Percentiles rank a stretch among this genome's conserved stretches.
Conservation (phyloP, 1,140 invertebrate genomes). For the Leptinotarsa defecta region DNA sequence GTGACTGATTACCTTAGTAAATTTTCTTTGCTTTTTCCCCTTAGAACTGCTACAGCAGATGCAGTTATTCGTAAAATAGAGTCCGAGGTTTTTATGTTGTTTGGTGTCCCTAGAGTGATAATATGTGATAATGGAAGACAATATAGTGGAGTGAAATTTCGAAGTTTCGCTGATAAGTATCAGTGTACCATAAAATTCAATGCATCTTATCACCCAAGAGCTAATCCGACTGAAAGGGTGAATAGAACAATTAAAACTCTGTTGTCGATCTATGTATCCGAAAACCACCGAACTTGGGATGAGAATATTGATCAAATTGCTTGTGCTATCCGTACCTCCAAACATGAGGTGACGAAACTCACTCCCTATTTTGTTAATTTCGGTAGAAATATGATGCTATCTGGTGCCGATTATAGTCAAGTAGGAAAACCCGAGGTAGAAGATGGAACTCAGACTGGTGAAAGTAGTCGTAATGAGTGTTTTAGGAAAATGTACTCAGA, state of each 20-base stretch:
- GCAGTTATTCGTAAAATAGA: slow-evolving; percentile 17
- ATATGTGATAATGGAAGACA: slow-evolving; percentile 22
- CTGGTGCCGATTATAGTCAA: neutral
- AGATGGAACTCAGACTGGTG: neutral
- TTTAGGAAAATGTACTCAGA: no score
- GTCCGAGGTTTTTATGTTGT: slow-evolving; percentile 26
- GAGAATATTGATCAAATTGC: slow-evolving; percentile 27
- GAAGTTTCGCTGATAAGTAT: slow-evolving; percentile 4
- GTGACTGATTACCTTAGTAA: slow-evolving; percentile 28
- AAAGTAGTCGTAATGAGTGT: slow-evolving; percentile 3
- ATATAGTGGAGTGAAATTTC: slow-evolving; percentile 13
- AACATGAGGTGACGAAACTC: slow-evolving; percentile 32
- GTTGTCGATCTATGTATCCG: slow-evolving; percentile 25
- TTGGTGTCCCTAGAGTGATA: slow-evolving; percentile 35
- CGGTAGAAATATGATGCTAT: slow-evolving; percentile 21
- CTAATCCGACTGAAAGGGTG: neutral
- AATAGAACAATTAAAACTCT: slow-evolving; percentile 17
- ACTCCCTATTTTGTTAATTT: slow-evolving; percentile 43
- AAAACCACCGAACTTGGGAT: slow-evolving; percentile 38
- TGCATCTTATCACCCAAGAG: neutral
- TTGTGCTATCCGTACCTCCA: slow-evolving; percentile 34
- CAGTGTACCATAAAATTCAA: neutral
- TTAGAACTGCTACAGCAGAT: slow-evolving; percentile 18
- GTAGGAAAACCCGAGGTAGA: neutral
- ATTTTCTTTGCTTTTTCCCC: slow-evolving; percentile 24